Percentiles rank a stretch among this genome's conserved stretches.
These are phyloP conservation scores for Odontomachus brunneus DNA, from an alignment of 1,140 invertebrate genomes.

Conservation along the genomic window DNA sequence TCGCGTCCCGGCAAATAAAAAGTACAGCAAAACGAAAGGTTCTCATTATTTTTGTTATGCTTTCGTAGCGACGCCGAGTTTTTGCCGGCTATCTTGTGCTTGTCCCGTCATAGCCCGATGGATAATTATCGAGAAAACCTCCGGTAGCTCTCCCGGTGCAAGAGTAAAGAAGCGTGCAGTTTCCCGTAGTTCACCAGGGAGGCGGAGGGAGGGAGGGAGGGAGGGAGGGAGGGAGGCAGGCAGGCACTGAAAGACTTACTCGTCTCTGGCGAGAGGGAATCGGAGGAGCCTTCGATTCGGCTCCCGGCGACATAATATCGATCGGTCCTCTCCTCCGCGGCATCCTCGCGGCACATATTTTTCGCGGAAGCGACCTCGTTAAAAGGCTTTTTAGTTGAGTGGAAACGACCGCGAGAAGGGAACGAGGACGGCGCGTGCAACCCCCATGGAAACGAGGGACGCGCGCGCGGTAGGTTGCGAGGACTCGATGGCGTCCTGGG, in stretches of 20 bases:
- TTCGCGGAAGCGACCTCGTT: conserved; percentile 68
- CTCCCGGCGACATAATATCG: conserved; percentile 57
- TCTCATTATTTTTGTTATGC: conserved; percentile 33
- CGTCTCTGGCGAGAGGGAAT: conserved; percentile 8
- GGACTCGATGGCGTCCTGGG: not conserved
- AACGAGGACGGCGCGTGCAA: conserved; percentile 30
- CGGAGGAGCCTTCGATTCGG: conserved; percentile 37
- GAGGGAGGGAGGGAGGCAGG: no score
- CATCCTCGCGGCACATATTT: conserved; percentile 52
- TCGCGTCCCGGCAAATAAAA: conserved; percentile 2
- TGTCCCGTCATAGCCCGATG: conserved; percentile 11
- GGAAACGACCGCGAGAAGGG: conserved; percentile 54
- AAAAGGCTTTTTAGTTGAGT: conserved; percentile 80
- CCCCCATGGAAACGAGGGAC: no score
- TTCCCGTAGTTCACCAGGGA: conserved; percentile 7
- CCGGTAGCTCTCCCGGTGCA: not conserved
- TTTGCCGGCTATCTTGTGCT: not conserved
- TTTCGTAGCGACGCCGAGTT: not conserved
- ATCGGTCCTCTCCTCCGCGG: no score
- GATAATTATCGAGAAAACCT: conserved; percentile 58
- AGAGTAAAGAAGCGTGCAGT: not conserved
- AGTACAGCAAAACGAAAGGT: not conserved
- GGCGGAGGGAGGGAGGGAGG: no score
- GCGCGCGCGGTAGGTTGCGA: no score
- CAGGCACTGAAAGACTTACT: conserved; percentile 21